Base-by-base conservation (phyloP, 1,140 invertebrate genomes). In the Drosophila nigrodunni region DNA sequence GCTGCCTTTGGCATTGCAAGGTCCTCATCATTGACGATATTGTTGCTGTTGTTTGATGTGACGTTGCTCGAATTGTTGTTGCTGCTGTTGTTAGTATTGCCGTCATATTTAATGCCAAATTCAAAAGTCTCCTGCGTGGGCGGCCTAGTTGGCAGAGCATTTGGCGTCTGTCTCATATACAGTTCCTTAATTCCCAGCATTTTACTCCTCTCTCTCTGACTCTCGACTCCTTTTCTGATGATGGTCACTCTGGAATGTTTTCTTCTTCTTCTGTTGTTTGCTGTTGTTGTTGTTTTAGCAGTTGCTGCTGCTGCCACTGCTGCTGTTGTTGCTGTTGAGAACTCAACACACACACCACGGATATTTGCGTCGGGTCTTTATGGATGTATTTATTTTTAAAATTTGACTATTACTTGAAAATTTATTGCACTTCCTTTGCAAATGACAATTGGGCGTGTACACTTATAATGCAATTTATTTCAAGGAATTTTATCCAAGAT, bases 341-440 rank as follows among this genome's bases (percentile, higher is more conserved):
- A 47, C 35, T 67, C 46, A 21, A 52, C 59, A 35, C 2, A 7
- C 47, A 25, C 46, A 21, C 44, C 46, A 66, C 64, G 21, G 49
- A 41, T 41, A 41, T 75, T 52, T 82, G 78, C 21, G 55, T 64
- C 7, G 35, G 30, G 15, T 41, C 18, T 30, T 13, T 30, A 30
- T 15, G 41, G 15, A 61, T 61, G 58, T 67, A 18, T 71, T 64
- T 74, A 9, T 65, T 64, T 82, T 52, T 81, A 82, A 87, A 87
- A 87, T 88, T 87, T 87, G 37, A 62, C 21, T 73, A 78, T 50
- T 68, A 87, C 80, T 80, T 70, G 61, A 88, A 87, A 88, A 80
- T 88, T 87, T 86, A 43, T 50, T 58, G 21, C 54, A 72, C 79
- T 74, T 80, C 58, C 41, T 61, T 41, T 39, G 67, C 25, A 52